A percentile compares a stretch with the other conserved stretches of the same genome.
phyloP scores from a whole-genome alignment of 2,888 invertebrate genomes.

The Protonemura montana region DNA sequence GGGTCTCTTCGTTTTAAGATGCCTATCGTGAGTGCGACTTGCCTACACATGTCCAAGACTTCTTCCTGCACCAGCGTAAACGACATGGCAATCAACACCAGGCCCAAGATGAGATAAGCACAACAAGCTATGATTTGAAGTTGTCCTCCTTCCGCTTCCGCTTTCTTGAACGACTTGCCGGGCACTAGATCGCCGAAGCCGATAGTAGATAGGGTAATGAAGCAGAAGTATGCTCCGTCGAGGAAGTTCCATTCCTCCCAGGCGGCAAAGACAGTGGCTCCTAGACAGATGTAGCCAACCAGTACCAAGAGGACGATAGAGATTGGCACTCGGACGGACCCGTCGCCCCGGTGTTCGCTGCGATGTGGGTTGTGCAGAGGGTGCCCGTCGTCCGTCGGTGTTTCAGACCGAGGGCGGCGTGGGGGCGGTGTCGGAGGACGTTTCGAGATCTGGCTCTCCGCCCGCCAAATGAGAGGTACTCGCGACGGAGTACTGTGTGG shows the following conservation, averaged over 20 bases:
- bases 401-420: conserved; percentile 58
- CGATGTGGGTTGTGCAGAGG: conserved; percentile 40
- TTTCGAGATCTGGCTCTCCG: conserved; percentile 43
- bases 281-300: conserved; percentile 75
- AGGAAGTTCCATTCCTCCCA: conserved; percentile 83
- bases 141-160: conserved; percentile 63
- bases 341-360: conserved; percentile 45
- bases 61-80: conserved; percentile 85
- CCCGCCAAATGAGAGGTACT: conserved; percentile 73
- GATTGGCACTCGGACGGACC: conserved; percentile 65
- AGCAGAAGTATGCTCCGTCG: conserved; percentile 85
- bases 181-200: conserved; percentile 82
- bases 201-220: conserved; percentile 83
- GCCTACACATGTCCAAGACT: conserved; percentile 62
- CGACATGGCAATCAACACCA: conserved; percentile 84
- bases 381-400: conserved; percentile 56
- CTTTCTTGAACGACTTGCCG: conserved; percentile 58
- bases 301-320: conserved; percentile 72
- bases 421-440: conserved; percentile 51
- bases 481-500: conserved; percentile 81
- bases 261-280: conserved; percentile 79
- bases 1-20: conserved; percentile 65
- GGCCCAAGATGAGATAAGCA: conserved; percentile 78
- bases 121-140: conserved; percentile 81
- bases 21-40: conserved; percentile 66